Percentiles rank a stretch among this genome's conserved stretches.
Evolutionary conservation across 2,113 vertebrate genomes (phyloP).

Genomic region (Ariopsis seemanni): DNA sequence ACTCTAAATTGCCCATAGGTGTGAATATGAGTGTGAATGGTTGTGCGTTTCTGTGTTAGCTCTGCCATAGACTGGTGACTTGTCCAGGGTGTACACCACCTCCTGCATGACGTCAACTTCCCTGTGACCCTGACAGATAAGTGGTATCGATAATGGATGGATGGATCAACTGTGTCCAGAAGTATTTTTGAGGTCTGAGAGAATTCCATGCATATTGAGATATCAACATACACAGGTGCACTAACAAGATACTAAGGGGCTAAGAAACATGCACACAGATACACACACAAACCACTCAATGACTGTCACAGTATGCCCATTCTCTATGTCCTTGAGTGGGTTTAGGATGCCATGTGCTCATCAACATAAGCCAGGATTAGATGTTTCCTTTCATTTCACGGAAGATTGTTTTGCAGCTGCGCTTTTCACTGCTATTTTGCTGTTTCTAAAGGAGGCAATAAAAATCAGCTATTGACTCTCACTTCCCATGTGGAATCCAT

Average conservation of each 20-base stretch:
- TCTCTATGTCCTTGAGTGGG: slow-evolving; percentile 55
- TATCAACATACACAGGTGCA: slow-evolving; percentile 14
- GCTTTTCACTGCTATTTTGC: slow-evolving; percentile 36
- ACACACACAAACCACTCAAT: slow-evolving; percentile 6
- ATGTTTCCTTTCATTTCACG: slow-evolving; percentile 55
- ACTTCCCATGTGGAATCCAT: slow-evolving; percentile 44
- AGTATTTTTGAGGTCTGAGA: not conserved
- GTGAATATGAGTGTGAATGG: no score
- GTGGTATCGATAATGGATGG: no score
- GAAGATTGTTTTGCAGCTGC: slow-evolving; percentile 48
- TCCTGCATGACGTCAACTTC: no score
- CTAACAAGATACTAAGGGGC: not conserved
- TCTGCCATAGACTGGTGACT: no score
- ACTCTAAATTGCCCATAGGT: no score
- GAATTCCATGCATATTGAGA: not conserved
- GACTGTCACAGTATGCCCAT: slow-evolving; percentile 32
- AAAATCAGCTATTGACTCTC: slow-evolving; percentile 51
- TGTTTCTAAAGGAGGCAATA: slow-evolving; percentile 49
- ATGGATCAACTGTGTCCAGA: no score
- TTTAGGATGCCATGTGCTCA: slow-evolving; percentile 57
- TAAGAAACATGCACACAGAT: not conserved
- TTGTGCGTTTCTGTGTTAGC: no score
- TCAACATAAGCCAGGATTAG: slow-evolving; percentile 57
- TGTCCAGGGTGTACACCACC: no score
- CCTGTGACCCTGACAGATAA: no score